phyloP scores from a whole-genome alignment of 1,140 invertebrate species.

The Leptopilina clavipes region DNA sequence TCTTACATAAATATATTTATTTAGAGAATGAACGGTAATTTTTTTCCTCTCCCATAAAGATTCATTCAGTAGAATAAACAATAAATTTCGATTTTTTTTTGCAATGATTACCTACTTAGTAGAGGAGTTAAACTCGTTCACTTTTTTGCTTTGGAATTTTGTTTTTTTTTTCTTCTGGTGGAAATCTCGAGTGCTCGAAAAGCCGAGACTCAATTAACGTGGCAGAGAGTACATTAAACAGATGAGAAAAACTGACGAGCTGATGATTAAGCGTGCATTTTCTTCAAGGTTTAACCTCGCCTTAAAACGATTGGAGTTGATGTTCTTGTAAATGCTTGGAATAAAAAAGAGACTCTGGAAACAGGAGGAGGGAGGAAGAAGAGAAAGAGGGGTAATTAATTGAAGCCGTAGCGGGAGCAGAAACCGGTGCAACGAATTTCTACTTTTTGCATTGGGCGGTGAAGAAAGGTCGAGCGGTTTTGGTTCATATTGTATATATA shows the following conservation, averaged over 20 bases:
- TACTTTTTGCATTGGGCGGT: conserved; percentile 1
- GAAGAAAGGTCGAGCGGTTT: conserved; percentile 9
- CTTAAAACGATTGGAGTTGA: conserved; percentile 28
- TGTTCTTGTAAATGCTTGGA: conserved; percentile 8
- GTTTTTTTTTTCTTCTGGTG: too few species aligned
- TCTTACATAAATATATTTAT: too few species aligned
- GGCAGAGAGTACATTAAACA: conserved; percentile 14
- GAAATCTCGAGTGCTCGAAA: background rate
- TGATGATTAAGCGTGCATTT: conserved; percentile 23
- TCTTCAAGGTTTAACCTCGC: conserved; percentile 22
- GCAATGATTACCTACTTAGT: background rate
- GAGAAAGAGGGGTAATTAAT: conserved; percentile 7
- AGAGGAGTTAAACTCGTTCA: background rate
- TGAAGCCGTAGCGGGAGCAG: conserved; percentile 13
- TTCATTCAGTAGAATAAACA: background rate
- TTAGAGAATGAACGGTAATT: too few species aligned
- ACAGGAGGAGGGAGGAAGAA: too few species aligned
- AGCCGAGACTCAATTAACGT: conserved; percentile 15
- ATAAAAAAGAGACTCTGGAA: background rate
- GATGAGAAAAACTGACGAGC: conserved; percentile 25
- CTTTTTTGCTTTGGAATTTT: too few species aligned
- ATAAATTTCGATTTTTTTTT: background rate
- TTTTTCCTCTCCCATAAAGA: too few species aligned
- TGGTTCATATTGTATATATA: too few species aligned
- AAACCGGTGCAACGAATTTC: conserved; percentile 24